A percentile compares a stretch with the other conserved stretches of the same genome.
These are phyloP conservation scores for Rattus rattus DNA, from an alignment of 2,113 vertebrate species.

Conservation along the genomic window DNA sequence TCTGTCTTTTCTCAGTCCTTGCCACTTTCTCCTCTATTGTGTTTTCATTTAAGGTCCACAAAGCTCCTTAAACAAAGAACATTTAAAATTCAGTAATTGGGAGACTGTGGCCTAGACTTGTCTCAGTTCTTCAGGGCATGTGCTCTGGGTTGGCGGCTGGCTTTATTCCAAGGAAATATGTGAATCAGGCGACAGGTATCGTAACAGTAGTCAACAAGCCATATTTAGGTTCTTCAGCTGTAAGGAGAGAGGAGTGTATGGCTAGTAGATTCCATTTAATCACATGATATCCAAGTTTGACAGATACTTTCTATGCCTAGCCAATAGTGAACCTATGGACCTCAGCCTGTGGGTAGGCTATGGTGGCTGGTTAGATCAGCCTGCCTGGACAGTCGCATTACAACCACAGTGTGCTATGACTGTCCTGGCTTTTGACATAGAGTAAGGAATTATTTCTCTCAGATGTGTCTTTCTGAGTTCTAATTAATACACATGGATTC, in stretches of 20 bases:
- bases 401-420: neutral
- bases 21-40: neutral
- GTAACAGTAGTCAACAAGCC: neutral
- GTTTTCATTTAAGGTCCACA: neutral
- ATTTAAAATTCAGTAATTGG: neutral
- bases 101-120: neutral
- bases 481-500: neutral
- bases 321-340: neutral
- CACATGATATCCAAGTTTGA: neutral
- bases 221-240: neutral
- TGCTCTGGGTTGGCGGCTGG: neutral
- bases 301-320: neutral
- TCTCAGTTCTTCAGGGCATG: neutral
- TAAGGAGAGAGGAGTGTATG: neutral
- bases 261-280: neutral
- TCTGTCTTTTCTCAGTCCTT: neutral
- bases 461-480: constrained; percentile 41
- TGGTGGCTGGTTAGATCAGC: neutral
- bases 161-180: neutral
- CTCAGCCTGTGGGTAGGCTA: neutral
- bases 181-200: neutral
- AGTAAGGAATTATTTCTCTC: neutral
- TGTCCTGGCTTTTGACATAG: neutral
- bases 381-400: neutral
- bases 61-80: neutral